A percentile compares a stretch with the other conserved stretches of the same genome.
phyloP scores from a whole-genome alignment of 2,113 vertebrate species.

The Dipodomys merriami region DNA sequence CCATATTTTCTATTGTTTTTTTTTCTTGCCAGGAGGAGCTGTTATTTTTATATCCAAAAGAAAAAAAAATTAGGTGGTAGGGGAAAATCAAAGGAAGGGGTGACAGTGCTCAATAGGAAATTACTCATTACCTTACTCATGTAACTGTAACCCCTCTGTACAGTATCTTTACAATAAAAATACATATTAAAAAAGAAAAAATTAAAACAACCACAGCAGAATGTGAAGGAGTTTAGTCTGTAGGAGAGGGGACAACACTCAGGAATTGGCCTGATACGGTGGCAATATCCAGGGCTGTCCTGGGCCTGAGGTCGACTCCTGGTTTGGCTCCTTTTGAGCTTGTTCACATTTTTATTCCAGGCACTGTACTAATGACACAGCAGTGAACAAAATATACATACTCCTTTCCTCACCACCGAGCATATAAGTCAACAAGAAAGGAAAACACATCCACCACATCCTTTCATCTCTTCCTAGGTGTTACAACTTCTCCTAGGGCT shows the following conservation, averaged over 20 bases:
- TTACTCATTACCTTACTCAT: too few relatives aligned
- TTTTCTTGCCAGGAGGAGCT: background rate
- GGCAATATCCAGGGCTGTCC: too few relatives aligned
- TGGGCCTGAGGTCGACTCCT: background rate
- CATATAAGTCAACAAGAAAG: background rate
- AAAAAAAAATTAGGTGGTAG: background rate
- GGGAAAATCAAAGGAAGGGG: too few relatives aligned
- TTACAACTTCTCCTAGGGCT: too few relatives aligned
- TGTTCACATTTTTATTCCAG: background rate
- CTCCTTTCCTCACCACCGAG: background rate
- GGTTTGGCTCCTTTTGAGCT: background rate
- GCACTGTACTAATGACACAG: background rate
- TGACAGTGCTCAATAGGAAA: too few relatives aligned
- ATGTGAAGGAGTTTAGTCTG: background rate
- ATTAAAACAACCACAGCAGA: background rate
- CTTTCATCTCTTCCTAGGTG: too few relatives aligned
- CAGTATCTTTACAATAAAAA: too few relatives aligned
- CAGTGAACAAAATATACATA: accelerated
- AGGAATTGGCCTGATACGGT: background rate
- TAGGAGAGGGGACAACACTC: background rate
- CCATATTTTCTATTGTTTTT: background rate
- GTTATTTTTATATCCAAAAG: conserved; percentile 35
- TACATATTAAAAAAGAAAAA: background rate
- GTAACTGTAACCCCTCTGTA: too few relatives aligned
- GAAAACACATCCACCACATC: background rate